These are phyloP conservation scores for Pteronura brasiliensis DNA, from an alignment of 2,113 vertebrate species.

Conservation along the genomic window DNA sequence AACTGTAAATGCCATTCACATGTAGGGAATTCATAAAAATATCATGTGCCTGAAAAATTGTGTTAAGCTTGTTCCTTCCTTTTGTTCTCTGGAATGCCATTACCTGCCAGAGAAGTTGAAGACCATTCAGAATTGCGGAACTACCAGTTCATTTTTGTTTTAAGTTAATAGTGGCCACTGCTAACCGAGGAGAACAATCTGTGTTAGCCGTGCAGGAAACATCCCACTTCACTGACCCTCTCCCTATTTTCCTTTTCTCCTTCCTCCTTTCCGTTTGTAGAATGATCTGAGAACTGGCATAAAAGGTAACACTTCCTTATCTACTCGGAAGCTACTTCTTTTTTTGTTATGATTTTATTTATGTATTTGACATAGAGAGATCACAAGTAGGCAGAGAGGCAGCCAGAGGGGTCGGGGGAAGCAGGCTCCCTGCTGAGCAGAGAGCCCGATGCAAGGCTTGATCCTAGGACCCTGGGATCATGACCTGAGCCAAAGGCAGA, in stretches of 20 bases:
- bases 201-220: not conserved
- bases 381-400: too few species aligned
- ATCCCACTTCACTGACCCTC: not conserved
- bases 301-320: not conserved
- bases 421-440: too few species aligned
- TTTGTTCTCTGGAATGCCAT: not conserved
- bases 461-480: too few species aligned
- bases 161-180: not conserved
- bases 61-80: not conserved
- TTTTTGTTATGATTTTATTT: too few species aligned
- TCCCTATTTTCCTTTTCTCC: not conserved
- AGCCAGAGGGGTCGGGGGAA: too few species aligned
- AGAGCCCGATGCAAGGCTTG: too few species aligned
- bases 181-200: not conserved
- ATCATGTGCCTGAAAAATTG: not conserved
- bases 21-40: constrained; percentile 38
- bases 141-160: constrained; percentile 4
- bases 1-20: constrained; percentile 23
- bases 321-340: not conserved
- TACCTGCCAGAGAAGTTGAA: not conserved
- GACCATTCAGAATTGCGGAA: constrained; percentile 23
- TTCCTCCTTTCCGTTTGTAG: not conserved
- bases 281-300: not conserved
- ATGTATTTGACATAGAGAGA: too few species aligned
- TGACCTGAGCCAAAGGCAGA: too few species aligned